A percentile compares a stretch with the other conserved stretches of the same genome.
Conservation (phyloP, 2,113 vertebrate genomes). For the Ceyx cyanopectus region DNA sequence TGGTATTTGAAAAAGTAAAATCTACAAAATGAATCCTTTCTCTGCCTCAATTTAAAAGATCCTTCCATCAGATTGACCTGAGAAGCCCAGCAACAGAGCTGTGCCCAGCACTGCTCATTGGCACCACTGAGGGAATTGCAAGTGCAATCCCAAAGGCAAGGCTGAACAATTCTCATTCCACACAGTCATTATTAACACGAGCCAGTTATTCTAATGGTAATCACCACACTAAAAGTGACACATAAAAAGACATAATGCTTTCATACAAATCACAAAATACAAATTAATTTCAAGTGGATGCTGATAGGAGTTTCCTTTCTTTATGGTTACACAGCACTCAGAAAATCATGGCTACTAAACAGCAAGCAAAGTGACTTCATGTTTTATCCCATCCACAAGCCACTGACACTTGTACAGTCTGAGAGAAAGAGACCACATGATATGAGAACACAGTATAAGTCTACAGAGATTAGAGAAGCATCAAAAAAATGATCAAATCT, state of each 20-base stretch:
- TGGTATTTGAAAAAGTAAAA: not conserved
- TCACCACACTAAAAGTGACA: not conserved
- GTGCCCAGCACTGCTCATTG: not conserved
- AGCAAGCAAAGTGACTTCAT: not conserved
- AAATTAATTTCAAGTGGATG: constrained; percentile 11
- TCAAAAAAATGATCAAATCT: not conserved
- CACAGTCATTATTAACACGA: not conserved
- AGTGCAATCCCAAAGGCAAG: not conserved
- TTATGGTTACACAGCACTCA: not conserved
- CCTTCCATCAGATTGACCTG: not conserved
- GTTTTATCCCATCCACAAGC: not conserved
- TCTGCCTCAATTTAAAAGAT: not conserved
- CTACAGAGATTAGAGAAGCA: not conserved
- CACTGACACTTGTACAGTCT: not conserved
- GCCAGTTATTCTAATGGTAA: not conserved
- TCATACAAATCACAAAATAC: not conserved
- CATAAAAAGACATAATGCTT: not conserved
- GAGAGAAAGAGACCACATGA: not conserved
- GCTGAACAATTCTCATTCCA: not conserved
- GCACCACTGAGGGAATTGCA: not conserved
- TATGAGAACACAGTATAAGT: not conserved
- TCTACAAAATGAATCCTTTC: accelerated
- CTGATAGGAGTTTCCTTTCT: not conserved
- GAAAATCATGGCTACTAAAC: not conserved
- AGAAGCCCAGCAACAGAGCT: not conserved